Evolutionary conservation across 2,113 vertebrate genomes (phyloP), one percentile per base, ranked within the genome.

Genomic region (Scortum barcoo): DNA sequence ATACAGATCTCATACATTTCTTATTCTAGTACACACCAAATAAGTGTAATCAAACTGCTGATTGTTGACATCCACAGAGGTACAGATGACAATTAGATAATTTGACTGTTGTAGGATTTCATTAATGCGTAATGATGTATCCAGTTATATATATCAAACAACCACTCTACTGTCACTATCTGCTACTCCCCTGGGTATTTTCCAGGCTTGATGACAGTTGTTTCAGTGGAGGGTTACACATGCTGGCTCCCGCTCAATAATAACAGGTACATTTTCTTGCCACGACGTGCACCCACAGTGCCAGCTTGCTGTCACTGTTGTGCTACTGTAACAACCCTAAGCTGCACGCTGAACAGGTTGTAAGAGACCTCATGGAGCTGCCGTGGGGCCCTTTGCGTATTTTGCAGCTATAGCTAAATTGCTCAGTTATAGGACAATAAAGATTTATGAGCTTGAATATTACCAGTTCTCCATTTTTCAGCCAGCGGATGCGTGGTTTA

Each of bases 391-490:
- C 26, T 65, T 42, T 22, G 36, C 44, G 42, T 56, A 46, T 51
- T 58, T 48, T 28, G 68, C 42, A 76, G 42, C 72, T 57, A 16
- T 20, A 54, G 38, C 33, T 63, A 53, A 44, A 79, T 14, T 17
- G 28, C 42, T 56, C 44, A n/a, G 17, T 40, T 60, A 58, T 5
- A 56, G 57, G 54, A 66, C 13, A 61, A 56, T 58, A 62, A 65
- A 42, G 16, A 81, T 62, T 46, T 58, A 40, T 72, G 51, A 48
- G 30, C 33, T 33, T n/a, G 30, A 62, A 74, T 75, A 38, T 91
- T 96, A 99, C 98, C 88, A 83, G 85, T 58, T 91, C 87, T 83
- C 97, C 98, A 9, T 99, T 96, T 91, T 97, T 99, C 88, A 99
- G 85, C 97, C 97, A 99, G 76, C 89, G 95, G 46, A 99, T 96